These are phyloP conservation scores for Thaleichthys pacificus DNA, from an alignment of 2,797 vertebrate species.

Conservation along the genomic window DNA sequence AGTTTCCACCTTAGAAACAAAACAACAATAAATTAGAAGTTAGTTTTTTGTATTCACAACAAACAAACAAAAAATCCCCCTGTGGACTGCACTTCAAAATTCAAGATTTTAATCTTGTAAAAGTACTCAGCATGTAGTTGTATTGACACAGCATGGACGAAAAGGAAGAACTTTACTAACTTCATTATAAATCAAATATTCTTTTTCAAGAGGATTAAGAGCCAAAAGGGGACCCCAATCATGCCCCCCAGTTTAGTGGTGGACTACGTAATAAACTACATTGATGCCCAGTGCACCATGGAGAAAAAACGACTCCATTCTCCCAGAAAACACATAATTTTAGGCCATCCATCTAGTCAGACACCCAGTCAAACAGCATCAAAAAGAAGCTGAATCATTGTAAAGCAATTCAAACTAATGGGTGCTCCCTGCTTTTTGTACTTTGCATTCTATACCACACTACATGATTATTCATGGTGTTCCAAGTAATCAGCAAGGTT, in stretches of 20 bases:
- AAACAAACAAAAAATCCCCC: not conserved
- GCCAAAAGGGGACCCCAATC: constrained; percentile 34
- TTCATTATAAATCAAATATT: not conserved
- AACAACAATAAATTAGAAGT: not conserved
- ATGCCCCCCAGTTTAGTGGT: constrained; percentile 50
- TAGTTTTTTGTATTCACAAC: not conserved
- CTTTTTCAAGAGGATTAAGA: not conserved
- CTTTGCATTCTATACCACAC: constrained; percentile 57
- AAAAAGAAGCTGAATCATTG: constrained; percentile 72
- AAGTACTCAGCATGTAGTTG: not conserved
- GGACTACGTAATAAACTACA: constrained; percentile 59
- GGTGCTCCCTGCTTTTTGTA: constrained; percentile 51
- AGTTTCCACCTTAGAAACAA: constrained; percentile 85
- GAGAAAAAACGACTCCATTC: constrained; percentile 48
- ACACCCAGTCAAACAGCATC: constrained; percentile 69
- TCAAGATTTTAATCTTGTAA: not conserved
- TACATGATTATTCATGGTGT: constrained; percentile 56
- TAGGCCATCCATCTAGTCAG: constrained; percentile 72
- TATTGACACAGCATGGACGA: not conserved
- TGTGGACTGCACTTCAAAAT: not conserved
- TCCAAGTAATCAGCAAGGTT: constrained; percentile 61
- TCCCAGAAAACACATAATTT: constrained; percentile 61
- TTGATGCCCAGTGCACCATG: constrained; percentile 41
- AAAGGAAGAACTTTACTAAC: not conserved
- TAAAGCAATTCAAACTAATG: constrained; percentile 75